A percentile compares a stretch with the other conserved stretches of the same genome.
phyloP scores from a whole-genome alignment of 2,797 vertebrate genomes.

The Tragelaphus oryx region DNA sequence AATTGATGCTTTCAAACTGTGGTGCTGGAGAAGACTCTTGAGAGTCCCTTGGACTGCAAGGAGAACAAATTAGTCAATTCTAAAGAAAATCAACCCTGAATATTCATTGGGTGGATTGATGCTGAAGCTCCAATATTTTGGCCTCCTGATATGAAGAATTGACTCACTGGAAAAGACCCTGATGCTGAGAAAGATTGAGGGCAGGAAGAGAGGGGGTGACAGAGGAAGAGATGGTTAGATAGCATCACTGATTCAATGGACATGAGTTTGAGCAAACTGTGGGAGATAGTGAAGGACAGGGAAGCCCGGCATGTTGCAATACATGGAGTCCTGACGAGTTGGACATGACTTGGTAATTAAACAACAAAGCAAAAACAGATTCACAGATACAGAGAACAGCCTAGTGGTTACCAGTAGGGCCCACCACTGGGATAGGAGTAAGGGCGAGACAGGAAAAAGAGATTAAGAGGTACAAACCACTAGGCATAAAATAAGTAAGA shows the following conservation, averaged over 20 bases:
- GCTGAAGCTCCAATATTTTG: not conserved
- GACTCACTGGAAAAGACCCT: not conserved
- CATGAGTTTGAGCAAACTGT: not conserved
- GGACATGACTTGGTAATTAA: not conserved
- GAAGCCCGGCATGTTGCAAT: not conserved
- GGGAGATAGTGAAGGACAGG: not conserved
- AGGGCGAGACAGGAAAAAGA: accelerated
- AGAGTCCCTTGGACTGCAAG: not conserved
- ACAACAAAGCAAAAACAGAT: not conserved
- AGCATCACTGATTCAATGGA: not conserved
- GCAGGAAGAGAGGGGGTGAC: not conserved
- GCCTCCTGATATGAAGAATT: not conserved
- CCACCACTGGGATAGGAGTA: not conserved
- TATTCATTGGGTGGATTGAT: not conserved
- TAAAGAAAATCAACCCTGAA: not conserved
- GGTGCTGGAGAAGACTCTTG: not conserved
- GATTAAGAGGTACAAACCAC: not conserved
- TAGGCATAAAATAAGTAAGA: not conserved
- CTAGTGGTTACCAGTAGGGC: not conserved
- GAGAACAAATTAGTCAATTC: not conserved
- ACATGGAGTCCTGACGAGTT: not conserved
- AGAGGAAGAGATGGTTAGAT: not conserved
- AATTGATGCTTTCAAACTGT: not conserved
- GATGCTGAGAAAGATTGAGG: not conserved
- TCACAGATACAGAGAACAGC: not conserved